Base-by-base conservation (phyloP, 2,797 vertebrate species). In the Rhadinocentrus ornatus region DNA sequence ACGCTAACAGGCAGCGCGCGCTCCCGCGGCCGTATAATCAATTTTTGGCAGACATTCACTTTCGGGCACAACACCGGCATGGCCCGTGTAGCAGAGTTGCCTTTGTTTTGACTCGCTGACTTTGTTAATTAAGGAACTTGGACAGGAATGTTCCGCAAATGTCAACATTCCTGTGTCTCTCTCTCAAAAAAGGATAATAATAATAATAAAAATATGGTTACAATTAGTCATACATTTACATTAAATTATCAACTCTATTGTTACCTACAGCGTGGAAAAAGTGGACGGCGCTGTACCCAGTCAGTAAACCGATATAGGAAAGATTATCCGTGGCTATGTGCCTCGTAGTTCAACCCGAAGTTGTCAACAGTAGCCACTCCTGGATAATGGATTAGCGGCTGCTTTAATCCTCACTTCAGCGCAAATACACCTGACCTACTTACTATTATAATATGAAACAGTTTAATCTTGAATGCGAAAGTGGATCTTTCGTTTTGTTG, bases 221-320 rank as follows among this genome's bases (percentile, higher is more conserved):
- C n/a, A n/a, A n/a, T n/a, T n/a, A 13, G 3, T 26, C 52, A 26
- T 12, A 53, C 22, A 48, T 26, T 27, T 26, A 27, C 50, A 27
- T n/a, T 48, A 3, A 24, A 22, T 13, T 3, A 24, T 52, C 11
- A 24, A 13, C 22, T 52, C 48, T 29, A 16, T 29, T 15, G 15
- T 6, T 29, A 15, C 18, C 52, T 50, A 24, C 24, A 24, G 54
- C n/a, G 59, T 77, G 84, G 69, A 78, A 84, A 46, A 66, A 66
- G 52, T 13, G 34, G 12, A 46, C 54, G 34, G 73, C 4, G 2
- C 1, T 26, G 34, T 52, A 4, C 8, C 27, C 56, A 20, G 62
- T n/a, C 65, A 32, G 84, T 77, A 86, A 88, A 69, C 77, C 50
- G 84, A 88, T 80, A 73, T 77, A 56, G 77, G 83, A 73, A 83